phyloP scores from a whole-genome alignment of 2,113 vertebrate species.

The Porphyrio hochstetteri region DNA sequence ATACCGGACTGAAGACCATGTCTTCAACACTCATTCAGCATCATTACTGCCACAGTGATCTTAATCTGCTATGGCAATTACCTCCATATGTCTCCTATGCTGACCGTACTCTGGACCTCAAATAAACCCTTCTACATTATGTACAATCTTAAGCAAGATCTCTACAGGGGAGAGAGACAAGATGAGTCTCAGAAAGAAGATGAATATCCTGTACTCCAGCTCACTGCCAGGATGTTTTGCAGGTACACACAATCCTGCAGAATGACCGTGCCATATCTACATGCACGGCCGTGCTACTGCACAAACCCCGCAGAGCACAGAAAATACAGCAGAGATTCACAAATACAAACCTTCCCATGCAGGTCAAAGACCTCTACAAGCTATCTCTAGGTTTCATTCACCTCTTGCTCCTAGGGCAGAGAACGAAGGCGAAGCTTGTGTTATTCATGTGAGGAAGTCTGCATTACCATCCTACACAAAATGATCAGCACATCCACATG shows the following conservation, averaged over 20 bases:
- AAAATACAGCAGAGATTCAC: not conserved
- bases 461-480: not conserved
- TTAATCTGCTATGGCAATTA: not conserved
- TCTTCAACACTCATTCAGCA: not conserved
- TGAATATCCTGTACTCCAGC: not conserved
- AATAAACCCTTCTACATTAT: not conserved
- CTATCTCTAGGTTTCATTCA: not conserved
- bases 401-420: not conserved
- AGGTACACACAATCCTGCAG: not conserved
- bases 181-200: not conserved
- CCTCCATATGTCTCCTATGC: accelerated
- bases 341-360: not conserved
- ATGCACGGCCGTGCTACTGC: accelerated
- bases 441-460: not conserved
- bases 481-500: not conserved
- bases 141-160: not conserved
- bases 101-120: not conserved
- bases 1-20: not conserved
- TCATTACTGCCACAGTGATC: not conserved
- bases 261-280: not conserved
- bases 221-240: not conserved
- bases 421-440: not conserved
- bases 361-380: not conserved
- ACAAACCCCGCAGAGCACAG: not conserved
- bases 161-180: not conserved